Base-by-base conservation (phyloP, 2,113 vertebrate genomes). In the Microtus pennsylvanicus region DNA sequence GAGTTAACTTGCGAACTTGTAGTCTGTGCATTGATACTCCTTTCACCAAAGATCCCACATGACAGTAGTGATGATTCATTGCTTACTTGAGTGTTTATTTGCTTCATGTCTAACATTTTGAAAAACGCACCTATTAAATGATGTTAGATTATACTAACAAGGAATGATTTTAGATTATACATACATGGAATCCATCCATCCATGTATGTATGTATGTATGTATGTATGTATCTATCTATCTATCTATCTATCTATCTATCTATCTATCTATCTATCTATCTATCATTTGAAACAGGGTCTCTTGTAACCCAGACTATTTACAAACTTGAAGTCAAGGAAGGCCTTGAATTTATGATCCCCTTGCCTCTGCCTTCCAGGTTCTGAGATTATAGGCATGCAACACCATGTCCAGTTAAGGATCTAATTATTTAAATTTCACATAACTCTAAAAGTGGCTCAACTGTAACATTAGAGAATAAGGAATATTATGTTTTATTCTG, bases 121-220 rank as follows among this genome's bases (percentile, higher is more conserved):
- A 82, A 93, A 91, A 50, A 14, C 94, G 92, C 82, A 28, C 77
- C 93, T 42, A 93, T 30, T 91, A 67, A 88, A 61, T 78, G 85
- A 82, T 52, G 38, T 87, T 92, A 88, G 94, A 52, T 55, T 93
- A 14, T 45, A 75, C 35, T 69, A 94, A 45, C 67, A 55, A 55
- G 14, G 52, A 55, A 55, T 55, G 52, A 55, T 55, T 16, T 55
- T 55, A 55, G 52, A 55, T 55, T 55, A 55, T 55, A 16, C 52
- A 55, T 52, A 14, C 13, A 52, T 52, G 42, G 26, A 45, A 85
- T 63, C 22, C 1, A 85, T 28, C 21, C 28, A 52, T 50, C 0
- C 16, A 52, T 55, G 9, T n/a, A 55, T 55, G 52, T 55, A 55
- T 55, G 52, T 55, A 17, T 24, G 12, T 11, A 42, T 42, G 3